These are phyloP conservation scores for Alosa sapidissima DNA, from an alignment of 2,797 vertebrate genomes.

Conservation along the genomic window DNA sequence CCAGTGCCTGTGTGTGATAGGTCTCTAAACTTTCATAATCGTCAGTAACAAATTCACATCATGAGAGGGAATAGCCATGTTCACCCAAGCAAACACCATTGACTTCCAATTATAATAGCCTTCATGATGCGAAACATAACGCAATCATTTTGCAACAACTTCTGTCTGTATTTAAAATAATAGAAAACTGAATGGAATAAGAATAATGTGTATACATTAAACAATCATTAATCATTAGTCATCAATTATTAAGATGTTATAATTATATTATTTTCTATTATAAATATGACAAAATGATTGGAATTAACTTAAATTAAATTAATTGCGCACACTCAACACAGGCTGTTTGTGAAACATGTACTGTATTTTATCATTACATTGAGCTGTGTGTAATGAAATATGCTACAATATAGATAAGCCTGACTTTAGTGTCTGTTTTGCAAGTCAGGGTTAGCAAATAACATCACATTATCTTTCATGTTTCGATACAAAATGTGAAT, in stretches of 20 bases:
- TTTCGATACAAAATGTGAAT: not conserved
- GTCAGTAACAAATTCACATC: not conserved
- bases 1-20: not conserved
- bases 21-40: not conserved
- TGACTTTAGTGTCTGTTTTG: not conserved
- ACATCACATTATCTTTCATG: not conserved
- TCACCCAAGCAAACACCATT: not conserved
- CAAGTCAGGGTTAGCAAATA: not conserved
- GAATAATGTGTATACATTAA: too few relatives aligned
- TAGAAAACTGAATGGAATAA: too few relatives aligned
- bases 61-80: not conserved
- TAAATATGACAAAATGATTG: not conserved
- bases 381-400: not conserved
- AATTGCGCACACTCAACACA: not conserved
- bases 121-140: not conserved
- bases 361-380: not conserved
- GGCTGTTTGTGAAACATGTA: not conserved
- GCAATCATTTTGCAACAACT: not conserved
- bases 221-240: too few relatives aligned
- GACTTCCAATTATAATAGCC: not conserved
- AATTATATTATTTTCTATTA: not conserved
- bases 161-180: too few relatives aligned
- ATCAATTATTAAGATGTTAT: too few relatives aligned
- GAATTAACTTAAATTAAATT: not conserved
- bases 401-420: not conserved